phyloP scores from a whole-genome alignment of 2,797 vertebrate genomes.

The Dicrostonyx torquatus region DNA sequence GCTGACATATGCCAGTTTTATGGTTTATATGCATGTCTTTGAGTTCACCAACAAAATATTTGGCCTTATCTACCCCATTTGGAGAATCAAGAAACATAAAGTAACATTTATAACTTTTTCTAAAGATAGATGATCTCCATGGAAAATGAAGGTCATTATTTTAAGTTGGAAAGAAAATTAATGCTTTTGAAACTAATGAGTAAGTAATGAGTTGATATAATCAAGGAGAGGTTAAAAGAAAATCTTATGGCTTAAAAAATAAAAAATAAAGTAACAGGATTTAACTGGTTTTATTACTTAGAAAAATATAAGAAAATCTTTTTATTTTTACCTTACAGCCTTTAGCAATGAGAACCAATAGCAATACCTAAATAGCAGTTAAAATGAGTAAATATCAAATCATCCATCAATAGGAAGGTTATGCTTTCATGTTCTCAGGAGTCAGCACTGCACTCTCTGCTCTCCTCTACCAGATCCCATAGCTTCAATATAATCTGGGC shows the following conservation, averaged over 20 bases:
- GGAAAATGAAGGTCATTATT: slow-evolving; percentile 17
- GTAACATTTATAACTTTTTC: not conserved
- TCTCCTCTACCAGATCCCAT: not conserved
- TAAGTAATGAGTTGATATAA: slow-evolving; percentile 49
- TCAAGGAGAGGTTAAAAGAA: slow-evolving; percentile 20
- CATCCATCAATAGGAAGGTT: not conserved
- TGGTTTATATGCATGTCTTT: not conserved
- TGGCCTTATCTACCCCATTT: not conserved
- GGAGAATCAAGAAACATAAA: slow-evolving; percentile 45
- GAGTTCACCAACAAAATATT: slow-evolving; percentile 43
- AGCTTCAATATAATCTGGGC: not conserved
- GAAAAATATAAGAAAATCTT: slow-evolving; percentile 9
- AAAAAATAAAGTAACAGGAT: slow-evolving; percentile 42
- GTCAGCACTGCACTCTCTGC: not conserved
- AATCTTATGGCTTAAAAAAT: slow-evolving; percentile 41
- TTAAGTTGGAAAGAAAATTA: slow-evolving; percentile 35
- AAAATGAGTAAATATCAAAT: slow-evolving; percentile 9
- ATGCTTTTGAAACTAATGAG: slow-evolving; percentile 49
- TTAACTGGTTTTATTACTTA: slow-evolving; percentile 12
- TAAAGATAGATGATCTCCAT: slow-evolving; percentile 15
- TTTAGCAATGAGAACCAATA: slow-evolving; percentile 6
- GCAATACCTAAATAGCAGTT: slow-evolving; percentile 43
- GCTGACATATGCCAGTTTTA: not conserved
- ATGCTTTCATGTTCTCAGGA: slow-evolving; percentile 11
- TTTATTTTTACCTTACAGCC: not conserved